A percentile compares a stretch with the other conserved stretches of the same genome.
Evolutionary conservation across 2,888 invertebrate genomes (phyloP).

Genomic region (Phrixothrix hirtus): DNA sequence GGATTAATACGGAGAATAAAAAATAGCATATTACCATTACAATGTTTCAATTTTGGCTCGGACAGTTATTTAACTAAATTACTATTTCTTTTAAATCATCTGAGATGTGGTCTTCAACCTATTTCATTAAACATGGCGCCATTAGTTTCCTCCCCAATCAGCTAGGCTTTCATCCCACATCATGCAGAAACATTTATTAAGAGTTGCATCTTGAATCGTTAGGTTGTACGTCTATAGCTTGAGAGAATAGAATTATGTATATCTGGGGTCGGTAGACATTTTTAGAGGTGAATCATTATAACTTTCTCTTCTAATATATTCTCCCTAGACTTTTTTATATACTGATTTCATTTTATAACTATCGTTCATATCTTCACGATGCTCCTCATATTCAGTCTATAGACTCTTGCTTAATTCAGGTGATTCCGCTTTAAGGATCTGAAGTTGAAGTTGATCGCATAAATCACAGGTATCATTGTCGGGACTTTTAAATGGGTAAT

Average conservation of each 20-base stretch:
- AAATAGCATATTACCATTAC: conserved; percentile 17
- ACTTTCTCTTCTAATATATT: background rate
- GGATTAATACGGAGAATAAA: conserved; percentile 15
- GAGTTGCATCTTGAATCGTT: background rate
- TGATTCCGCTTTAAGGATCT: too few relatives aligned
- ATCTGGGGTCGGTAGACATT: background rate
- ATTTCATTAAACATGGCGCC: background rate
- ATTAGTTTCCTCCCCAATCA: background rate
- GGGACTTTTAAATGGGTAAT: too few relatives aligned
- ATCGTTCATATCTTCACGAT: background rate
- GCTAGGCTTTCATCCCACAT: background rate
- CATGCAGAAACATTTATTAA: background rate
- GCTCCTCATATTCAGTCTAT: background rate
- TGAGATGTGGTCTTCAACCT: background rate
- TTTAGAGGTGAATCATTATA: background rate
- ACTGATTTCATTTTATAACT: background rate
- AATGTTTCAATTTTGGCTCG: conserved; percentile 14
- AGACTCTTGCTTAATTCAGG: background rate
- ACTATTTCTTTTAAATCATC: conserved; percentile 4
- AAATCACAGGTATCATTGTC: too few relatives aligned
- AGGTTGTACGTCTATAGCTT: background rate
- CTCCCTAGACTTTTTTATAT: too few relatives aligned
- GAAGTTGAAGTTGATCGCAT: too few relatives aligned
- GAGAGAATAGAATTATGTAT: background rate
- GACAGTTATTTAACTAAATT: conserved; percentile 20